A percentile compares a stretch with the other conserved stretches of the same genome.
phyloP scores from a whole-genome alignment of 2,888 invertebrate genomes.

The Parapristionchus giblindavisi region DNA sequence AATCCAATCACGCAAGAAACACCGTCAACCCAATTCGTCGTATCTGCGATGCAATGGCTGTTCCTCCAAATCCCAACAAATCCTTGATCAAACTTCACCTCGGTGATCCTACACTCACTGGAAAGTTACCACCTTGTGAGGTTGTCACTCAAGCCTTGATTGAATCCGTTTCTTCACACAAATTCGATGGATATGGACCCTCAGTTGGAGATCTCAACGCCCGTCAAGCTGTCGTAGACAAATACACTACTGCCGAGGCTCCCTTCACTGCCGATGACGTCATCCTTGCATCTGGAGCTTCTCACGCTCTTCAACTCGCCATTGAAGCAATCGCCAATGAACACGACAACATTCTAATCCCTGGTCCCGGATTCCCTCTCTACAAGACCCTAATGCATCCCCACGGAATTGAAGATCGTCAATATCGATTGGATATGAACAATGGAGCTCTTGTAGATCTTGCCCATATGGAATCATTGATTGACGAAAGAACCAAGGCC shows the following conservation, averaged over 20 bases:
- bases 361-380: slow-evolving; percentile 74
- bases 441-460: slow-evolving; percentile 78
- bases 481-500: slow-evolving; percentile 88
- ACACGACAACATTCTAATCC: slow-evolving; percentile 91
- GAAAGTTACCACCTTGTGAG: slow-evolving; percentile 61
- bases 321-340: slow-evolving; percentile 86
- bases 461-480: slow-evolving; percentile 84
- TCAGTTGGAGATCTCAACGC: slow-evolving; percentile 61
- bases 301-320: slow-evolving; percentile 90
- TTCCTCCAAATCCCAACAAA: slow-evolving; percentile 91
- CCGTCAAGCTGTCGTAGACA: slow-evolving; percentile 53
- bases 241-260: slow-evolving; percentile 54
- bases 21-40: slow-evolving; percentile 92
- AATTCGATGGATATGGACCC: slow-evolving; percentile 68
- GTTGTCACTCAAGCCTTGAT: slow-evolving; percentile 57
- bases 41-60: slow-evolving; percentile 88
- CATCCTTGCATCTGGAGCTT: slow-evolving; percentile 92
- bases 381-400: slow-evolving; percentile 68
- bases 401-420: slow-evolving; percentile 62
- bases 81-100: slow-evolving; percentile 79
- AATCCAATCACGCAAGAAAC: slow-evolving; percentile 76
- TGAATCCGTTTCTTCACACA: slow-evolving; percentile 44
- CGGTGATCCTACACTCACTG: slow-evolving; percentile 70
- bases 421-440: slow-evolving; percentile 64
- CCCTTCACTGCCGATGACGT: slow-evolving; percentile 78